phyloP scores from a whole-genome alignment of 2,888 invertebrate species.

The Archips crataeganus region DNA sequence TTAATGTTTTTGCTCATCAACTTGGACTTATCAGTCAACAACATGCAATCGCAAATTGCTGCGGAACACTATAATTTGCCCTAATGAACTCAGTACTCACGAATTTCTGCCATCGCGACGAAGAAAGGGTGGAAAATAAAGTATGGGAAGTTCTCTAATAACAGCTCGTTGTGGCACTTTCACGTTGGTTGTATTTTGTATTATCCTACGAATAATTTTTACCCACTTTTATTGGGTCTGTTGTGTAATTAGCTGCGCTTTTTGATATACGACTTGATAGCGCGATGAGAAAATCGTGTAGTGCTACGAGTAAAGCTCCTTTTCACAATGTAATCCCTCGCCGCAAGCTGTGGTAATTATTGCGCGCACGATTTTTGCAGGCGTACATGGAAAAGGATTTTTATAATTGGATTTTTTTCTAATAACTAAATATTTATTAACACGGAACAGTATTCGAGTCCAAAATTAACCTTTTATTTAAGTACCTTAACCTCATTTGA shows the following conservation, averaged over 20 bases:
- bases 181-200: slow-evolving; percentile 46
- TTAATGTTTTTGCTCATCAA: slow-evolving; percentile 63
- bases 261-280: slow-evolving; percentile 42
- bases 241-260: slow-evolving; percentile 28
- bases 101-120: slow-evolving; percentile 61
- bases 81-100: slow-evolving; percentile 67
- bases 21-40: slow-evolving; percentile 47
- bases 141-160: slow-evolving; percentile 52
- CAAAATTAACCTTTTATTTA: not conserved
- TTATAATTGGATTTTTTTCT: not conserved
- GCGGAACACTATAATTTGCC: slow-evolving; percentile 70
- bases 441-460: not conserved
- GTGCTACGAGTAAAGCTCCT: slow-evolving; percentile 51
- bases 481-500: too few relatives aligned
- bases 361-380: slow-evolving; percentile 53
- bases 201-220: slow-evolving; percentile 41
- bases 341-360: slow-evolving; percentile 48
- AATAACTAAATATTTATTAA: not conserved
- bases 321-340: slow-evolving; percentile 48
- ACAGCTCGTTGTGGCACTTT: slow-evolving; percentile 50
- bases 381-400: slow-evolving; percentile 43
- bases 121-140: slow-evolving; percentile 47
- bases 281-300: slow-evolving; percentile 50
- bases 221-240: slow-evolving; percentile 39
- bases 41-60: slow-evolving; percentile 69